Evolutionary conservation across 1,140 invertebrate species (phyloP), one percentile per base, ranked within the genome.

Genomic region (Rhizoglyphus robini): DNA sequence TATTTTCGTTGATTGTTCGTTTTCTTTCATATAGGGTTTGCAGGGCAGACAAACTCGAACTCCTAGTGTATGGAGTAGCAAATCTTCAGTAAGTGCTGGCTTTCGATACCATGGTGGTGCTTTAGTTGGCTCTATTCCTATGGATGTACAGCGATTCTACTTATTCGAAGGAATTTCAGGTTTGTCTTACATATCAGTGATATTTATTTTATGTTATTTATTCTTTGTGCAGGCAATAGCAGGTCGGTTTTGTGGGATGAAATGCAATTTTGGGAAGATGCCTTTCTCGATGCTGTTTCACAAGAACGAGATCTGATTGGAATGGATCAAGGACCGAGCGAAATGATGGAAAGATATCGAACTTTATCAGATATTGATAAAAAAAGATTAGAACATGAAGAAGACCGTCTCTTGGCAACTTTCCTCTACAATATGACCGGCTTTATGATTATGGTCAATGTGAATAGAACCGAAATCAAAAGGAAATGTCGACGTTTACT

Each of bases 231-330:
- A 73, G 83, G 82, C 2, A 88, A n/a, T 87, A 74, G 84, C 87
- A 54, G 80, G 92, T 88, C 87, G 3, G 83, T 83, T 36, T 75
- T 99, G n/a, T 99, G 96, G 95, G 94, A 99, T 76, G 90, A 98
- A 79, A 95, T 98, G 88, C 92, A 98, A 73, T 99, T 99, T 77
- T 99, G 96, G 96, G 96, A 99, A 77, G 95, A 99, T 76, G 88
- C 90, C 0, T 99, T 99, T 74, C 79, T 99, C 29, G 96, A 99
- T 78, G 93, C 95, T 0, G 96, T 99, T 0, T 95, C 95, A 57
- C 94, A 99, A 76, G 96, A 99, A 75, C 80, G 96, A 60, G 96
- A 99, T 74, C 92, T 98, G 81, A 91, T 99, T 68, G 96, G 96
- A 62, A 97, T 99, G 94, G 96, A 99, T 79, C 95, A 99, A 78